phyloP scores from a whole-genome alignment of 1,140 invertebrate species.

The Psilanteris sp. region DNA sequence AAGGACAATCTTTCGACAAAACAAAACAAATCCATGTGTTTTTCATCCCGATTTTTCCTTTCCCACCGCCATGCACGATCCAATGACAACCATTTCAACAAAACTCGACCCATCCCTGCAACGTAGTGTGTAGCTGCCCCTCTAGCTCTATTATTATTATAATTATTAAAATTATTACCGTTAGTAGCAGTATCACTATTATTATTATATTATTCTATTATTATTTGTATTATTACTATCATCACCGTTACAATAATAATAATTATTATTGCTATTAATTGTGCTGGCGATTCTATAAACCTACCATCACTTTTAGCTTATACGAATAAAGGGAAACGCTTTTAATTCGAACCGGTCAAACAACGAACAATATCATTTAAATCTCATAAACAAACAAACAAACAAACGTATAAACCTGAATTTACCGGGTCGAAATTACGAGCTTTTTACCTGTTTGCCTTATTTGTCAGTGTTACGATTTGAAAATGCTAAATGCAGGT shows the following conservation, averaged over 20 bases:
- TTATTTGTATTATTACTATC: slow-evolving; percentile 79
- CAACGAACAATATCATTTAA: too few relatives aligned
- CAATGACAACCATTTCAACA: slow-evolving; percentile 60
- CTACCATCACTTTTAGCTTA: slow-evolving; percentile 19
- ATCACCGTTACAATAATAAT: slow-evolving; percentile 78
- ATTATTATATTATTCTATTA: slow-evolving; percentile 71
- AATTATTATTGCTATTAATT: slow-evolving; percentile 75
- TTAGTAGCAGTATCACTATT: slow-evolving; percentile 74
- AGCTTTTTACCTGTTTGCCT: slow-evolving; percentile 28
- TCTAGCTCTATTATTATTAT: slow-evolving; percentile 58
- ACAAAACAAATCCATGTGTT: slow-evolving; percentile 26
- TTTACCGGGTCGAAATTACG: slow-evolving; percentile 9
- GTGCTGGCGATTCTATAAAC: slow-evolving; percentile 38
- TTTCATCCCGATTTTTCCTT: slow-evolving; percentile 58
- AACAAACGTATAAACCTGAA: not conserved
- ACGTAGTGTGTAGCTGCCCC: slow-evolving; percentile 64
- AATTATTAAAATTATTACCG: slow-evolving; percentile 68
- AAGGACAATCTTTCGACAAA: slow-evolving; percentile 63
- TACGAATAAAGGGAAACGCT: slow-evolving; percentile 10
- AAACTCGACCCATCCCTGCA: slow-evolving; percentile 60
- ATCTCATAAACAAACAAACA: too few relatives aligned
- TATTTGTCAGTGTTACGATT: slow-evolving; percentile 22
- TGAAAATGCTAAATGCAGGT: slow-evolving; percentile 39
- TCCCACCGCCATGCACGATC: slow-evolving; percentile 59
- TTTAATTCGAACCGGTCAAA: slow-evolving; percentile 14